These are phyloP conservation scores for Nudaria mundana DNA, from an alignment of 2,888 invertebrate species.

Conservation along the genomic window DNA sequence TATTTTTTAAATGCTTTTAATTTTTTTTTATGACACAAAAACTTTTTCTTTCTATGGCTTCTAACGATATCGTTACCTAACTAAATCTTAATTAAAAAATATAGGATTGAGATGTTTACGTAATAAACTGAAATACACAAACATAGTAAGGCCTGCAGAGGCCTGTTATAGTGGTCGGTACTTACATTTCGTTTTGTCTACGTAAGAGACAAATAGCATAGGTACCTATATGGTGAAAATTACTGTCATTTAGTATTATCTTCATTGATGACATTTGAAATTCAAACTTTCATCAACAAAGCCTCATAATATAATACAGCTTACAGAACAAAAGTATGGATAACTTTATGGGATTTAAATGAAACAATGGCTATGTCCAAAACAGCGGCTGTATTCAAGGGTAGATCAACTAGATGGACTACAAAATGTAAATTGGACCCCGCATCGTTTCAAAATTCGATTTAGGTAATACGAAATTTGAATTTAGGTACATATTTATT, in stretches of 20 bases:
- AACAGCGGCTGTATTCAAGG: slow-evolving; percentile 28
- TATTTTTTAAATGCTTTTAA: slow-evolving; percentile 11
- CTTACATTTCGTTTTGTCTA: no score
- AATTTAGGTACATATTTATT: background rate
- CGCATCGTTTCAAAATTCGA: slow-evolving; percentile 30
- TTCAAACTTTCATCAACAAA: slow-evolving; percentile 18
- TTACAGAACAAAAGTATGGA: slow-evolving; percentile 17
- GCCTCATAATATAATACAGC: slow-evolving; percentile 13
- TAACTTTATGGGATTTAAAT: slow-evolving; percentile 8
- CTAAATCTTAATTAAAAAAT: no score
- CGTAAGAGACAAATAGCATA: no score
- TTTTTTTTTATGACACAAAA: background rate
- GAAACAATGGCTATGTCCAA: slow-evolving; percentile 29
- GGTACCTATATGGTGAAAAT: no score
- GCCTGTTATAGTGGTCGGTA: no score
- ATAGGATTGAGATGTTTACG: no score
- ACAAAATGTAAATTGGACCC: slow-evolving; percentile 33
- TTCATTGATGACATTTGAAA: slow-evolving; percentile 7
- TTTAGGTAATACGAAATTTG: background rate
- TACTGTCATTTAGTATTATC: no score
- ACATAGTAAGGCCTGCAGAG: no score
- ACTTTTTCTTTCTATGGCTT: no score
- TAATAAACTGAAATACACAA: no score
- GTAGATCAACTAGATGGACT: slow-evolving; percentile 29
- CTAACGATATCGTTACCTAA: no score